Evolutionary conservation across 1,140 invertebrate genomes (phyloP).

Genomic region (Lucilia sericata): DNA sequence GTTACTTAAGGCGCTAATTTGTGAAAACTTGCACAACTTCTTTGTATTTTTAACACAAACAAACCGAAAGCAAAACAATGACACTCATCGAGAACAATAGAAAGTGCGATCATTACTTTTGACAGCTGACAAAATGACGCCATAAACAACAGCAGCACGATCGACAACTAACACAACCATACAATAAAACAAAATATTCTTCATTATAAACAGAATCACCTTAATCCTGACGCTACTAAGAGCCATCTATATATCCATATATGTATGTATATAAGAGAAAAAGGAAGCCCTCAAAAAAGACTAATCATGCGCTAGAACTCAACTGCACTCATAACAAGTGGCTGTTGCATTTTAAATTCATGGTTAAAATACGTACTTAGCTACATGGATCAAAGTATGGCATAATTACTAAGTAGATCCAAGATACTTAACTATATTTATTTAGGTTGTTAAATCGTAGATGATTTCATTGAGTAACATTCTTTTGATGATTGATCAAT

Average conservation of each 20-base stretch:
- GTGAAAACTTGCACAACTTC: conserved; percentile 43
- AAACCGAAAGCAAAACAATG: conserved; percentile 9
- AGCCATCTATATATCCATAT: background rate
- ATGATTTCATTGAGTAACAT: conserved; percentile 37
- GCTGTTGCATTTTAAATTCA: background rate
- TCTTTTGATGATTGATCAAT: conserved; percentile 23
- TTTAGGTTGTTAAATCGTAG: conserved; percentile 12
- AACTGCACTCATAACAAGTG: background rate
- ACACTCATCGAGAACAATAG: background rate
- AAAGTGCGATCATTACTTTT: conserved; percentile 28
- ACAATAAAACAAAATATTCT: conserved; percentile 3
- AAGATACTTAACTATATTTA: background rate
- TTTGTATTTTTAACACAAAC: conserved; percentile 41
- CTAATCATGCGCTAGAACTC: conserved; percentile 34
- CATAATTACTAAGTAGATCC: background rate
- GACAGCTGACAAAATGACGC: conserved; percentile 37
- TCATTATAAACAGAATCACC: too few species aligned
- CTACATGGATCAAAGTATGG: too few species aligned
- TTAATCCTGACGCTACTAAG: conserved; percentile 25
- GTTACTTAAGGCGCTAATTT: conserved; percentile 37
- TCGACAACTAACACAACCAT: background rate
- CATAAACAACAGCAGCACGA: background rate
- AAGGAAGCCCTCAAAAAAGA: background rate
- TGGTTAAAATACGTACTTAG: too few species aligned
- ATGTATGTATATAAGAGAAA: background rate